phyloP scores from a whole-genome alignment of 2,888 invertebrate genomes.

The Theodoxus fluviatilis region DNA sequence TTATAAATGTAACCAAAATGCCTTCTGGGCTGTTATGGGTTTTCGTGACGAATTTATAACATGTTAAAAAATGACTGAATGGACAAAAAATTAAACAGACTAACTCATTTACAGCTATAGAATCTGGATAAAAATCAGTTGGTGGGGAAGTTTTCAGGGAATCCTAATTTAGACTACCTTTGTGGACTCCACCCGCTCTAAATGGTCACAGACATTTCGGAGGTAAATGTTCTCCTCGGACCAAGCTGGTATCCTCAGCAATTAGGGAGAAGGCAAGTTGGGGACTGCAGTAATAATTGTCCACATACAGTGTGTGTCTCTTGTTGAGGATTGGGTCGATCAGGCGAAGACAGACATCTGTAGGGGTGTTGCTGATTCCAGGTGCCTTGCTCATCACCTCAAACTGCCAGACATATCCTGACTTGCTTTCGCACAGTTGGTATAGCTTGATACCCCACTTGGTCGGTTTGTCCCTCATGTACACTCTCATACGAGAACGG shows the following conservation, averaged over 20 bases:
- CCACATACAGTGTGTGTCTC: slow-evolving; percentile 24
- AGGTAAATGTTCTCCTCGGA: no score
- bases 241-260: slow-evolving; percentile 16
- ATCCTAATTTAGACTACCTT: no score
- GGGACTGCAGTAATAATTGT: slow-evolving; percentile 30
- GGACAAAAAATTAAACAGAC: no score
- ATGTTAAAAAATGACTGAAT: no score
- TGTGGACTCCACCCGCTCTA: no score
- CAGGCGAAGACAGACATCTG: background rate
- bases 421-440: slow-evolving; percentile 12
- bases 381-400: background rate
- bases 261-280: background rate
- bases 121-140: no score
- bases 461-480: slow-evolving; percentile 23
- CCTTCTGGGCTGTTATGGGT: no score
- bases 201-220: no score
- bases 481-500: background rate
- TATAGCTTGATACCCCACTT: slow-evolving; percentile 18
- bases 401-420: slow-evolving; percentile 11
- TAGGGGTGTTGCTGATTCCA: slow-evolving; percentile 22
- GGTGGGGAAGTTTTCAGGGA: no score
- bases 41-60: no score
- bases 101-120: no score
- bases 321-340: slow-evolving; percentile 4
- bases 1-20: no score